Evolutionary conservation across 2,113 vertebrate species (phyloP).

Genomic region (Scomber japonicus): DNA sequence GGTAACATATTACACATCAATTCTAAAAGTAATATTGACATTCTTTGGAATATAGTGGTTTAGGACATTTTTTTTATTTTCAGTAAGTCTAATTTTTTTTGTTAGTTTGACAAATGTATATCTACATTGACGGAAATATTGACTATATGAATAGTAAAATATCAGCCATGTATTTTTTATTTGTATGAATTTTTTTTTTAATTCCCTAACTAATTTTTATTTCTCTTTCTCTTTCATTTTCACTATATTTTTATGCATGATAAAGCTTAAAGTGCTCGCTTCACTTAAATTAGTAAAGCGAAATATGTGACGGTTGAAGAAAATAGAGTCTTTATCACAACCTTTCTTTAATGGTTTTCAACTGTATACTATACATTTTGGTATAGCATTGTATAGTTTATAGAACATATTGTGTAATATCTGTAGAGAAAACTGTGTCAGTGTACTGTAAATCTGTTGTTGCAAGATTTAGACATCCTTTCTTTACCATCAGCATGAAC

Average conservation of each 20-base stretch:
- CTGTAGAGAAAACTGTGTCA: not conserved
- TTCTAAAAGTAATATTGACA: too few relatives aligned
- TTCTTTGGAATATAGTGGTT: too few relatives aligned
- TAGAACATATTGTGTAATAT: not conserved
- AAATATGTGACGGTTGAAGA: not conserved
- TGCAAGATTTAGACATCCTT: slow-evolving; percentile 11
- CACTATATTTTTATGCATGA: not conserved
- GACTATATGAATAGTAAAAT: not conserved
- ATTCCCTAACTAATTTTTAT: not conserved
- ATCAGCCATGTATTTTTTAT: not conserved
- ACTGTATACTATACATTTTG: not conserved
- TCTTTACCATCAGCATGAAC: slow-evolving; percentile 6
- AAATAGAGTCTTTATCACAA: not conserved
- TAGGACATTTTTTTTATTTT: too few relatives aligned
- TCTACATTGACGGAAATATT: not conserved
- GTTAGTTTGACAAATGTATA: too few relatives aligned
- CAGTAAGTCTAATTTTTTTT: too few relatives aligned
- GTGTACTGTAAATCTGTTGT: slow-evolving; percentile 9
- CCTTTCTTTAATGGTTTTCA: not conserved
- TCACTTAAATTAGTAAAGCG: not conserved
- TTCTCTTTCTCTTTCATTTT: not conserved
- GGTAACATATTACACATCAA: too few relatives aligned
- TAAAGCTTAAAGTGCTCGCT: not conserved
- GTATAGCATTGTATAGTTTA: not conserved
- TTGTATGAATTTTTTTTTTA: too few relatives aligned